These are phyloP conservation scores for Paracyclopina nana DNA, from an alignment of 1,140 invertebrate species.

Conservation along the genomic window DNA sequence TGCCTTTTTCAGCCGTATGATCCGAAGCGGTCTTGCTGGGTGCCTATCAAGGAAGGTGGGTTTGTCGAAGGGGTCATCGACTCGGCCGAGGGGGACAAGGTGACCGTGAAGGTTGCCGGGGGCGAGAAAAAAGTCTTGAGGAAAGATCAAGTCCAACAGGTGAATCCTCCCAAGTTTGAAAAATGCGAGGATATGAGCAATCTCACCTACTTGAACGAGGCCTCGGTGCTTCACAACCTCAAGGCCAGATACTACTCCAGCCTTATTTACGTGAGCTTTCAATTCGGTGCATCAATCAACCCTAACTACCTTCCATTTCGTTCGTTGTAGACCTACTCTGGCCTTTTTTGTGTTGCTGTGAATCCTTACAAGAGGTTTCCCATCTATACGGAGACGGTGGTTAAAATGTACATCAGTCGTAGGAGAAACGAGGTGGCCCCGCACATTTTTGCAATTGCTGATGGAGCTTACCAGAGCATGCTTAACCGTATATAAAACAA, in stretches of 20 bases:
- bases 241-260: conserved; percentile 33
- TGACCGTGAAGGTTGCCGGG: conserved; percentile 25
- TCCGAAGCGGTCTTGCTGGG: conserved; percentile 98
- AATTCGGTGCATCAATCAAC: not conserved
- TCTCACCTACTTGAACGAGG: conserved; percentile 42
- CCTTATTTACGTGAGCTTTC: conserved; percentile 35
- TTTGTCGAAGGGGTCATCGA: conserved; percentile 92
- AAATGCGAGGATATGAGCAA: conserved; percentile 43
- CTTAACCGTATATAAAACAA: conserved; percentile 25
- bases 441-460: conserved; percentile 41
- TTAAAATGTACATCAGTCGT: conserved; percentile 36
- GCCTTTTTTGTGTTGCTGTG: conserved; percentile 42
- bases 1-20: conserved; percentile 64
- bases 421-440: conserved; percentile 41
- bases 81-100: conserved; percentile 92
- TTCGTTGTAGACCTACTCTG: conserved; percentile 39
- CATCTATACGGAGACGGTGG: conserved; percentile 36
- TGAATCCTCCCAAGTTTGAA: conserved; percentile 39
- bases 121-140: conserved; percentile 22
- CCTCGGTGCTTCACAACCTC: conserved; percentile 38
- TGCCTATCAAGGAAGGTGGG: conserved; percentile 91
- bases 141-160: conserved; percentile 33
- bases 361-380: conserved; percentile 42
- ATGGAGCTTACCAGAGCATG: conserved; percentile 42
- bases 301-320: not conserved